These are phyloP conservation scores for Belonocnema kinseyi DNA, from an alignment of 1,140 invertebrate genomes.

Conservation along the genomic window DNA sequence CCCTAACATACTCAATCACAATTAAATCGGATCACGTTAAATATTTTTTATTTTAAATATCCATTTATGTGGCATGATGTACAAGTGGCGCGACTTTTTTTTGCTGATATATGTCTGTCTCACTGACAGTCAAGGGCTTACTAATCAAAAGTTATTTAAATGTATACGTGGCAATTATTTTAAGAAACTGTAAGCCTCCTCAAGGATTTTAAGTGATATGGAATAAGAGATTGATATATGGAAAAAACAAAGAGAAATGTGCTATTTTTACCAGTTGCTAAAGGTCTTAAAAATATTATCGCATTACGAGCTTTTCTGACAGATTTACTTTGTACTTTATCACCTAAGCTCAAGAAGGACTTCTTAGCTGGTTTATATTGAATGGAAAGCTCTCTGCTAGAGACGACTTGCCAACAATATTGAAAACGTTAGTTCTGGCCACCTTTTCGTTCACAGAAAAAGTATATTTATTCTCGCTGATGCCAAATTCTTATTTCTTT, in stretches of 20 bases:
- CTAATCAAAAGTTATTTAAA: too few relatives aligned
- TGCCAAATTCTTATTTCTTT: background rate
- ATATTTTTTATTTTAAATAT: too few relatives aligned
- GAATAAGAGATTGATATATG: background rate
- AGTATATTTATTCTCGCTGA: background rate
- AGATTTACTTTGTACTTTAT: constrained; percentile 7
- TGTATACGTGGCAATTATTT: background rate
- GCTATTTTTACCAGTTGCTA: background rate
- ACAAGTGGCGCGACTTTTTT: too few relatives aligned
- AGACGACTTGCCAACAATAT: constrained; percentile 25
- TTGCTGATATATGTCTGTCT: too few relatives aligned
- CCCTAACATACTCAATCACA: too few relatives aligned
- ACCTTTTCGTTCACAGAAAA: constrained; percentile 25
- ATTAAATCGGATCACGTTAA: too few relatives aligned
- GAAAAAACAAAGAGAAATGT: background rate
- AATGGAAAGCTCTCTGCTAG: background rate
- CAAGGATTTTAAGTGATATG: background rate
- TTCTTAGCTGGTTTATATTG: constrained; percentile 5
- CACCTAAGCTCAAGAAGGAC: background rate
- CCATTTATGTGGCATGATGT: too few relatives aligned
- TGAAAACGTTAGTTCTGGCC: constrained; percentile 17
- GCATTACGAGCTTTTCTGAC: background rate
- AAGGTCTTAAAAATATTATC: background rate
- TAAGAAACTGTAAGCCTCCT: background rate
- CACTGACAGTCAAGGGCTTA: too few relatives aligned